Conservation (phyloP, 2,888 invertebrate genomes). For the Drosophila fulvimacula region DNA sequence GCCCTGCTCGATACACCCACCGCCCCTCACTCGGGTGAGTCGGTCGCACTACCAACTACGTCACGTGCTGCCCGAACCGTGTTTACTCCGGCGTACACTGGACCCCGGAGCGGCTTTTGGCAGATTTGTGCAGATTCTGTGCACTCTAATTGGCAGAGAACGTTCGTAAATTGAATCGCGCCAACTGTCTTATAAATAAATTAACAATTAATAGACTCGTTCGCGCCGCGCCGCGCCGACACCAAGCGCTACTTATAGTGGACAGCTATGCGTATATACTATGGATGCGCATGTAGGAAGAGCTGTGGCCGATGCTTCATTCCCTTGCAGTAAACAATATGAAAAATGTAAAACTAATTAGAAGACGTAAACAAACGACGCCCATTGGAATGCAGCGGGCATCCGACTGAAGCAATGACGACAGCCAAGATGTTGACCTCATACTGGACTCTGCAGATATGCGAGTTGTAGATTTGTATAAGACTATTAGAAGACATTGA, state of each 20-base stretch:
- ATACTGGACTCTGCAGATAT: not conserved
- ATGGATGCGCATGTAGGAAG: not conserved
- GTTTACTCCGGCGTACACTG: slow-evolving; percentile 16
- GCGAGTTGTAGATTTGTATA: not conserved
- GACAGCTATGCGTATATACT: not conserved
- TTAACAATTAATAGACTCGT: slow-evolving; percentile 47
- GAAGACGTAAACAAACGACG: not conserved
- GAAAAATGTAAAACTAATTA: not conserved
- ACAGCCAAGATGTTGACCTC: not conserved
- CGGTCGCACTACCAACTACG: slow-evolving; percentile 1
- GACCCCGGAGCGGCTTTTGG: slow-evolving; percentile 45
- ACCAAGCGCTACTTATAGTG: not conserved
- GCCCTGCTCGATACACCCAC: not conserved
- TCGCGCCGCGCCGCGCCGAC: slow-evolving; percentile 7
- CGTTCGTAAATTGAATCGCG: slow-evolving; percentile 44
- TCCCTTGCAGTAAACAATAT: not conserved
- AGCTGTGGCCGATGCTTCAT: not conserved
- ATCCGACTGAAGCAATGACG: not conserved
- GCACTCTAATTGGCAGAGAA: slow-evolving; percentile 47
- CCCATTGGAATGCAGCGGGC: not conserved
- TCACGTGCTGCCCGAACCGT: slow-evolving; percentile 25
- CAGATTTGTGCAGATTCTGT: slow-evolving; percentile 66
- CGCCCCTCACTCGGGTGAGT: not conserved
- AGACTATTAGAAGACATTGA: not conserved
- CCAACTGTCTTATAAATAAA: slow-evolving; percentile 55